Base-by-base conservation (phyloP, 1,140 invertebrate genomes). In the Asbolus verrucosus region DNA sequence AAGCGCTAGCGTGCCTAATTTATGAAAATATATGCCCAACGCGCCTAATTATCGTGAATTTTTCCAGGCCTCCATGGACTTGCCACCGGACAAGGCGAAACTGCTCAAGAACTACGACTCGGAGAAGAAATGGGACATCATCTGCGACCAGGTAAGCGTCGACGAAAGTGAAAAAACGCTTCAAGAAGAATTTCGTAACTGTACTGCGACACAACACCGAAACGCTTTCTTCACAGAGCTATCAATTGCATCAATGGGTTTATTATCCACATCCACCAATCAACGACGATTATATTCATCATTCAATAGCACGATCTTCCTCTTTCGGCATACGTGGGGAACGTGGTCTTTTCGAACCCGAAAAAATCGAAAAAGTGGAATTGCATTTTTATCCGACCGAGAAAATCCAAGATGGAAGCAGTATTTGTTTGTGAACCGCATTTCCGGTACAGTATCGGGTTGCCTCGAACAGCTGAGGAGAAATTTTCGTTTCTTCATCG, bases 51-150 rank as follows among this genome's bases (percentile, higher is more conserved):
- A 50, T 50, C 9, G 19, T 13, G 9, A 19, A 50, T 79, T 77
- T 73, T 84, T 85, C 76, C 84, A 97, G 94, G 94, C 94, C 41
- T 96, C 94, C 16, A 99, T 99, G 97, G 98, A 99, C 84, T 85
- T 99, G 72, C 98, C 98, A 8, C 96, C 97, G 11, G 98, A 99
- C 83, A 99, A 99, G 84, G 95, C 96, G 68, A 98, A 98, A 84
- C 87, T 98, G 5, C 85, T 99, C 41, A 95, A 95, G 77, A 94
- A 95, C 80, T 99, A 99, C 81, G 95, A 98, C 84, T 92, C 95
- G 80, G 94, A 98, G 79, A 98, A 98, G 81, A 99, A 99, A 85
- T 99, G 97, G 97, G 97, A 99, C 82, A 93, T 99, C 80, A 97
- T 99, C 83, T 98, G 96, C 85, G 98, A 99, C 90, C 97, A 99